Percentiles rank a stretch among this genome's conserved stretches.
phyloP scores from a whole-genome alignment of 2,888 invertebrate genomes.

The Diploptera punctata region DNA sequence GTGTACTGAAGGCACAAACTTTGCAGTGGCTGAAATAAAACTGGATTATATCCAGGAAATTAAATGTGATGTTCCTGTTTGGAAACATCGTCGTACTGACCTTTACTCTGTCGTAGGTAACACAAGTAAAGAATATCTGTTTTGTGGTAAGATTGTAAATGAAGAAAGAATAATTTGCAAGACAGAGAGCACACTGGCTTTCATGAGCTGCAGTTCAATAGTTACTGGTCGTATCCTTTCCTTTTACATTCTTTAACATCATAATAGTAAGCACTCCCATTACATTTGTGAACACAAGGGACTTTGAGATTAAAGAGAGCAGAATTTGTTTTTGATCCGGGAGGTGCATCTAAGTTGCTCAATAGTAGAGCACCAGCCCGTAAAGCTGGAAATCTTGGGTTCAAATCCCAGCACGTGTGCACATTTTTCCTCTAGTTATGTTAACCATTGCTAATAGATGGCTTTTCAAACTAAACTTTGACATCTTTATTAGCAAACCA shows the following conservation, averaged over 20 bases:
- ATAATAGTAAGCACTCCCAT: not conserved
- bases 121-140: slow-evolving; percentile 53
- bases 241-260: not conserved
- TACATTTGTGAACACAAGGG: not conserved
- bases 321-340: not conserved
- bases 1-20: slow-evolving; percentile 67
- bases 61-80: slow-evolving; percentile 85
- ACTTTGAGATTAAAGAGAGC: too few species aligned
- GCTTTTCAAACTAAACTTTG: not conserved
- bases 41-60: slow-evolving; percentile 64
- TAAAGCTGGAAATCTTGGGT: too few species aligned
- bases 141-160: slow-evolving; percentile 57
- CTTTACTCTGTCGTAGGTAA: slow-evolving; percentile 57
- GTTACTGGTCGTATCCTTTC: slow-evolving; percentile 71
- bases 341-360: not conserved
- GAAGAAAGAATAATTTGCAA: slow-evolving; percentile 69
- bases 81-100: slow-evolving; percentile 78
- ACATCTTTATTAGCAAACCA: not conserved
- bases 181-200: slow-evolving; percentile 75
- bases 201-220: slow-evolving; percentile 88
- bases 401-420: not conserved
- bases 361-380: too few species aligned
- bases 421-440: not conserved
- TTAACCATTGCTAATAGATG: not conserved
- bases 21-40: slow-evolving; percentile 76